Base-by-base conservation (phyloP, 2,113 vertebrate species). In the Serinus canaria region DNA sequence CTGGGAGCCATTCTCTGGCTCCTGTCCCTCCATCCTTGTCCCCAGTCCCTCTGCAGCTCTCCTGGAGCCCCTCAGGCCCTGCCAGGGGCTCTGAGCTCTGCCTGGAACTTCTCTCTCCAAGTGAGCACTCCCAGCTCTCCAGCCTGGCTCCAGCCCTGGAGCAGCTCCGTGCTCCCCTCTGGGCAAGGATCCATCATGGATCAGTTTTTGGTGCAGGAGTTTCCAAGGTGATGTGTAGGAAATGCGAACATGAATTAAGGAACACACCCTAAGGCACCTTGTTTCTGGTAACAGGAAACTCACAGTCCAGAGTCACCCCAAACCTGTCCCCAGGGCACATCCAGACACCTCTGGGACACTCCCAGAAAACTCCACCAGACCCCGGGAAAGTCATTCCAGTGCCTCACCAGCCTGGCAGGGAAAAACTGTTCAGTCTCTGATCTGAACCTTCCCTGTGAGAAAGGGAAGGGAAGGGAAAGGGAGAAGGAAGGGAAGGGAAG, bases 361-460 rank as follows among this genome's bases (percentile, higher is more conserved):
- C 5, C 47, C 82, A 50, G 3, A 2, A n/a, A 24, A 55, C 50
- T 15, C 4, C 82, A 10, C 13, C 77, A 43, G 62, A 8, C 63
- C 21, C 76, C 35, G 76, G 76, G 39, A 21, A 30, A 2, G 19
- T 60, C 55, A n/a, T 19, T 0, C 33, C 68, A 37, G 12, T 2
- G 44, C 49, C 68, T 66, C 8, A 5, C 8, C 35, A 1, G 23
- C 33, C 39, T 9, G 33, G 0, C 2, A 41, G n/a, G 59, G 35
- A 13, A 20, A 56, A 60, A 13, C 2, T 2, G 10, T 28, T 2
- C 4, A 8, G 4, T 6, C 6, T 24, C 25, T 23, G 9, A 16
- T 8, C 21, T 33, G 58, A 31, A 2, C 33, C 21, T 67, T 1
- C 17, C 77, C 52, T 1, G 17, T 9, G 35, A 67, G 18, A 33